These are phyloP conservation scores for Ardeotis arabs DNA, from an alignment of 2,113 vertebrate genomes.

Conservation along the genomic window DNA sequence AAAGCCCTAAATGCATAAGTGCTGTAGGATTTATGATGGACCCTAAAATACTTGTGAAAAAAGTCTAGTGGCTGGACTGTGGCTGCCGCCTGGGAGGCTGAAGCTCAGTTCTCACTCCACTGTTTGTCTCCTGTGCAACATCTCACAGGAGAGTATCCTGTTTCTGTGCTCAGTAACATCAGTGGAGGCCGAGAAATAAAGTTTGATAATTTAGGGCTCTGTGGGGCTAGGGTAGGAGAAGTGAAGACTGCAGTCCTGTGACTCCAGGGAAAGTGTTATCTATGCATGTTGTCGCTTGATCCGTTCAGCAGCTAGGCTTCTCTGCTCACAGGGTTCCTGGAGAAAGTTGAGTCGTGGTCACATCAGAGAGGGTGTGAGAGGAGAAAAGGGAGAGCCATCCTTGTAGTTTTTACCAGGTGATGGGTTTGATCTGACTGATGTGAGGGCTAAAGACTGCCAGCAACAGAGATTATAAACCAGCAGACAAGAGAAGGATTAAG, in stretches of 20 bases:
- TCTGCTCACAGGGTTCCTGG: not conserved
- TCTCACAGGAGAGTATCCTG: not conserved
- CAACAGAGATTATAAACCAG: not conserved
- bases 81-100: not conserved
- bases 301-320: not conserved
- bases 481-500: not conserved
- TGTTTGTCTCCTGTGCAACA: not conserved
- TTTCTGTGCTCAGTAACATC: not conserved
- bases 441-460: not conserved
- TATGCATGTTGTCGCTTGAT: not conserved
- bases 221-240: not conserved
- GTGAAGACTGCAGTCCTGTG: not conserved
- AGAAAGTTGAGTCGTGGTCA: rapidly evolving
- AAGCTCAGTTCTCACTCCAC: not conserved
- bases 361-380: not conserved
- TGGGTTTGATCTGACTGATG: not conserved
- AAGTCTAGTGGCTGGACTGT: not conserved
- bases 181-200: not conserved
- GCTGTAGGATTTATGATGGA: not conserved
- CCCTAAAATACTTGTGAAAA: not conserved
- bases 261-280: not conserved
- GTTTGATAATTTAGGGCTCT: not conserved
- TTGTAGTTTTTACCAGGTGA: not conserved
- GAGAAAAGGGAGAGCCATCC: not conserved
- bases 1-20: not conserved